These are phyloP conservation scores for Drosophila neotestacea DNA, from an alignment of 2,888 invertebrate species.

Conservation along the genomic window DNA sequence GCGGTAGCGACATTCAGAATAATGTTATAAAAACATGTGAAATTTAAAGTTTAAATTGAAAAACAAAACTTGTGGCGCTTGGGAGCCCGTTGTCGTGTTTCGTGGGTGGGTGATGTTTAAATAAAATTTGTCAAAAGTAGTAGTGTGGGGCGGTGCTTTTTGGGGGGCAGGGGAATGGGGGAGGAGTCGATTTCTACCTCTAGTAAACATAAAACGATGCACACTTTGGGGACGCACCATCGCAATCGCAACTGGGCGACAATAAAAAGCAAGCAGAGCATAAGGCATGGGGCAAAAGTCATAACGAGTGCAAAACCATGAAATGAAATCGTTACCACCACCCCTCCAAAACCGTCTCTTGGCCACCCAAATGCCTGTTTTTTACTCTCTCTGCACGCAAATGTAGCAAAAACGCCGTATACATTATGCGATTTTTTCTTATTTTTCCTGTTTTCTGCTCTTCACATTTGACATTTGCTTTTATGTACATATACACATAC, in stretches of 20 bases:
- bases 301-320: constrained; percentile 82
- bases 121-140: constrained; percentile 58
- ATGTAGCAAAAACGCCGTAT: constrained; percentile 54
- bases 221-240: constrained; percentile 69
- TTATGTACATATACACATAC: constrained; percentile 40
- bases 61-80: constrained; percentile 57
- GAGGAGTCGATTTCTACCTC: constrained; percentile 59
- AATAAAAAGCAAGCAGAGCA: constrained; percentile 71
- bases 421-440: constrained; percentile 53
- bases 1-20: constrained; percentile 62
- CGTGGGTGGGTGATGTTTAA: constrained; percentile 49
- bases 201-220: constrained; percentile 76
- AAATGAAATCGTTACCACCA: constrained; percentile 79
- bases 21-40: constrained; percentile 56
- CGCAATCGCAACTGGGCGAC: constrained; percentile 69
- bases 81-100: constrained; percentile 41
- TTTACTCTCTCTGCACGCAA: constrained; percentile 40
- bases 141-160: constrained; percentile 6
- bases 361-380: constrained; percentile 17
- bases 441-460: constrained; percentile 34
- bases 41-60: constrained; percentile 77
- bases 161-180: not conserved
- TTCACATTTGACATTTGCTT: constrained; percentile 73
- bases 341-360: constrained; percentile 14
- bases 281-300: constrained; percentile 64